Evolutionary conservation across 2,888 invertebrate species (phyloP).

Genomic region (Microdon myrmicae): DNA sequence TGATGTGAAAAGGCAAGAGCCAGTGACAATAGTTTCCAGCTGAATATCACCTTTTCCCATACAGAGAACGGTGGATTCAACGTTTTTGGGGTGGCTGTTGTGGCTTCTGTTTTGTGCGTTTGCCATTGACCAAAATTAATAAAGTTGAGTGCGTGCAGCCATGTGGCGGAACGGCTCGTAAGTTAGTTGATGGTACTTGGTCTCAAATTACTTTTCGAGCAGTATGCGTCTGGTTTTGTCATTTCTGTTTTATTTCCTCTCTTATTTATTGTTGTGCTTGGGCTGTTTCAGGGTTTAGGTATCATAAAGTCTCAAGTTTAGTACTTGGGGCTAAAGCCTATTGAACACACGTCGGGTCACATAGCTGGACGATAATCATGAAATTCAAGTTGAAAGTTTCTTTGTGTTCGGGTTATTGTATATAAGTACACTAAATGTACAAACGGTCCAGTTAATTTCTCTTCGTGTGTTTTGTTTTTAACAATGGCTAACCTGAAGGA

Average conservation of each 20-base stretch:
- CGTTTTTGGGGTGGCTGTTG: neutral
- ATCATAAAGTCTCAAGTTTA: slow-evolving; percentile 36
- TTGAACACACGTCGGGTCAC: slow-evolving; percentile 33
- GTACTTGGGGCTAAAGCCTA: slow-evolving; percentile 41
- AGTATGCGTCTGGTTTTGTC: slow-evolving; percentile 14
- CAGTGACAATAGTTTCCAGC: slow-evolving; percentile 18
- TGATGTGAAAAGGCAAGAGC: slow-evolving; percentile 15
- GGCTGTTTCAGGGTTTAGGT: slow-evolving; percentile 32
- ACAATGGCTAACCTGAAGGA: no score
- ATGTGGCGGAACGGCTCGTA: slow-evolving; percentile 10
- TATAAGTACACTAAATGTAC: no score
- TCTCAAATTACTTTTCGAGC: slow-evolving; percentile 27
- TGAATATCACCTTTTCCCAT: slow-evolving; percentile 10
- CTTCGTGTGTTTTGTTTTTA: no score
- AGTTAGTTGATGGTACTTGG: slow-evolving; percentile 1
- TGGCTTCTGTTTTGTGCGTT: neutral
- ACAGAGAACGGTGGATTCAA: neutral
- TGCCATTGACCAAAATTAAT: slow-evolving; percentile 26
- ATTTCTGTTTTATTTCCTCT: slow-evolving; percentile 7
- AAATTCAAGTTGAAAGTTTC: slow-evolving; percentile 29
- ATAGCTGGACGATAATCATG: slow-evolving; percentile 41
- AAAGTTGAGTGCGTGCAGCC: slow-evolving; percentile 38
- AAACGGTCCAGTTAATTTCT: no score
- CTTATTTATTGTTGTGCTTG: slow-evolving; percentile 22
- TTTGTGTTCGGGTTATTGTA: no score